These are phyloP conservation scores for Sebastiscus tertius DNA, from an alignment of 2,797 vertebrate genomes.

Conservation along the genomic window DNA sequence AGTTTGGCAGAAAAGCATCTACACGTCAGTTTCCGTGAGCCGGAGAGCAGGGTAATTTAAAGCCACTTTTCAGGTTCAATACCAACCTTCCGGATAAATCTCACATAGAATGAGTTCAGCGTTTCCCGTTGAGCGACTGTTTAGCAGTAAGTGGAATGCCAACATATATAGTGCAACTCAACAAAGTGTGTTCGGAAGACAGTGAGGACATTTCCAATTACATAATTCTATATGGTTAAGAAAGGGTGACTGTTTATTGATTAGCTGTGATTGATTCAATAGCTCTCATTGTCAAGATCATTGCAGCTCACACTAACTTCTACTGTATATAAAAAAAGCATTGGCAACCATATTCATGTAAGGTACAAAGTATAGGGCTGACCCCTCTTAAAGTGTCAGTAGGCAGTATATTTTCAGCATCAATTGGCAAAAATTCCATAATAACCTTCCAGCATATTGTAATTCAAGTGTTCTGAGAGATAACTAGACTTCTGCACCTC, in stretches of 20 bases:
- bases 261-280: neutral
- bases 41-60: constrained; percentile 52
- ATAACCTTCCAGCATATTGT: too few relatives aligned
- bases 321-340: neutral
- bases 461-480: too few relatives aligned
- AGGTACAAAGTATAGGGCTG: too few relatives aligned
- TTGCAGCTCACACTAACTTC: neutral
- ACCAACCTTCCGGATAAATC: constrained; percentile 46
- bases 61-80: constrained; percentile 68
- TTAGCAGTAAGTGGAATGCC: neutral
- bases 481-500: too few relatives aligned
- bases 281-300: neutral
- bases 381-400: too few relatives aligned
- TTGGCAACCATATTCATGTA: neutral
- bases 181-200: neutral
- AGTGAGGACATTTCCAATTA: neutral
- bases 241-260: neutral
- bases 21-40: constrained; percentile 45
- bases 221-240: neutral
- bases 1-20: constrained; percentile 48
- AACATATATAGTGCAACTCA: neutral
- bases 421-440: too few relatives aligned
- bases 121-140: constrained; percentile 37
- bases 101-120: constrained; percentile 48
- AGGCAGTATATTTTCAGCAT: too few relatives aligned